Conservation (phyloP, 1,140 invertebrate genomes). For the Ceratitis capitata region DNA sequence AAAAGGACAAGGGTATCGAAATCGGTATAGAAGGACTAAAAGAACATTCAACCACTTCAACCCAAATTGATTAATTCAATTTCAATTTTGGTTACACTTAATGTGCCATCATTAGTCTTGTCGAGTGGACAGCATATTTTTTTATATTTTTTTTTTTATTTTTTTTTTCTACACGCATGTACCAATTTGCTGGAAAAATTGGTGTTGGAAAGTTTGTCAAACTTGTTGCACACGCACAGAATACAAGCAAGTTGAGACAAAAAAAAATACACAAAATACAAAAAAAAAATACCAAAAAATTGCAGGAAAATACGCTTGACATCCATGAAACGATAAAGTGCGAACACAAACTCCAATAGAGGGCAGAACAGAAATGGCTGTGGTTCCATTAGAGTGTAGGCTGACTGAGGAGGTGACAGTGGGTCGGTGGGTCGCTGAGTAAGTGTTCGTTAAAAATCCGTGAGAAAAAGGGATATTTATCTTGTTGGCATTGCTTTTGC, state of each 20-base stretch:
- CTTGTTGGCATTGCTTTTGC: conserved; percentile 38
- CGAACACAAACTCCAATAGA: conserved; percentile 9
- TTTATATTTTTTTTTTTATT: neutral
- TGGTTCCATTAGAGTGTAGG: neutral
- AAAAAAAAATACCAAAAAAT: neutral
- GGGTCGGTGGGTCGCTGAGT: neutral
- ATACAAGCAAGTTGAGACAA: neutral
- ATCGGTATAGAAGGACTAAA: neutral
- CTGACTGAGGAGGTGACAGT: neutral
- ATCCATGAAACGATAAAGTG: conserved; percentile 48
- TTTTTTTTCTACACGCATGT: neutral
- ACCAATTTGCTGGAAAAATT: conserved; percentile 33
- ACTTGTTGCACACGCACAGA: conserved; percentile 25
- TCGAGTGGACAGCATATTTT: neutral
- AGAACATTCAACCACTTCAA: neutral
- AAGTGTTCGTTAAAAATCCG: neutral
- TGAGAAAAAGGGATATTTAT: conserved; percentile 33
- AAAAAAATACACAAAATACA: neutral
- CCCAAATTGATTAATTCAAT: conserved; percentile 40
- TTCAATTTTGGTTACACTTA: conserved; percentile 37
- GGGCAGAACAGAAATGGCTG: conserved; percentile 4
- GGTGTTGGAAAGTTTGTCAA: conserved; percentile 10
- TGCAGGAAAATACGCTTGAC: conserved; percentile 1
- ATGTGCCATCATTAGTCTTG: conserved; percentile 40
- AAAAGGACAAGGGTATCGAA: neutral